Conservation (phyloP, 1,140 invertebrate genomes). For the Augochlora pura region DNA sequence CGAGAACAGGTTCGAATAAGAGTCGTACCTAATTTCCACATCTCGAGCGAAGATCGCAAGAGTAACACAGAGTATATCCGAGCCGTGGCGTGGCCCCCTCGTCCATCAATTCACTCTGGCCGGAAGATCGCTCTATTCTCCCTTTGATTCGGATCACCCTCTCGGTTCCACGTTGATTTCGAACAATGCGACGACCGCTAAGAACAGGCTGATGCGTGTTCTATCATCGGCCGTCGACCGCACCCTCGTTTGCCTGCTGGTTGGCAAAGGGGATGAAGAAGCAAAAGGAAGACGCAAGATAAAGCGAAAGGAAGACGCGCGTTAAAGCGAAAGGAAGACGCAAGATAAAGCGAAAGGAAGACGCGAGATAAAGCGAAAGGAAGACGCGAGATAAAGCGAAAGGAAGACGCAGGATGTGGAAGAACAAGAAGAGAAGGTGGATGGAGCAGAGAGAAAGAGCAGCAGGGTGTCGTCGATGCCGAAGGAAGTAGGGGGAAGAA, state of each 20-base stretch:
- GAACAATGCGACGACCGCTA: slow-evolving; percentile 43
- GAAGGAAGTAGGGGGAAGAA: slow-evolving; percentile 10
- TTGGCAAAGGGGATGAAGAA: background rate
- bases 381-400: too few relatives aligned
- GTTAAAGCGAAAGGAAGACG: too few relatives aligned
- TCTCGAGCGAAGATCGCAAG: background rate
- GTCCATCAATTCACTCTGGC: background rate
- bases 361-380: too few relatives aligned
- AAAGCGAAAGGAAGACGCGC: too few relatives aligned
- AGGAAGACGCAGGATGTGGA: slow-evolving; percentile 2
- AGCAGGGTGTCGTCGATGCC: slow-evolving; percentile 8
- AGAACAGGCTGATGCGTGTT: slow-evolving; percentile 60
- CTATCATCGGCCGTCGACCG: slow-evolving; percentile 48
- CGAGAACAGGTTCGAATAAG: too few relatives aligned
- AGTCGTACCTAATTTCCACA: too few relatives aligned
- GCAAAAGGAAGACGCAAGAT: slow-evolving; percentile 14
- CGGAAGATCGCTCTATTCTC: slow-evolving; percentile 34
- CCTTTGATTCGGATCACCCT: slow-evolving; percentile 19
- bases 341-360: too few relatives aligned
- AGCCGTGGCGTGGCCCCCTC: background rate
- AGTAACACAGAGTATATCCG: background rate
- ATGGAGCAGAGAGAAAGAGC: background rate
- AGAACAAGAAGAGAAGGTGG: slow-evolving; percentile 20
- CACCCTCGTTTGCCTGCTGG: background rate
- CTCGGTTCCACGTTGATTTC: slow-evolving; percentile 27